Base-by-base conservation (phyloP, 35 echinoderm and acorn worm species). In the Apostichopus parvimensis region DNA sequence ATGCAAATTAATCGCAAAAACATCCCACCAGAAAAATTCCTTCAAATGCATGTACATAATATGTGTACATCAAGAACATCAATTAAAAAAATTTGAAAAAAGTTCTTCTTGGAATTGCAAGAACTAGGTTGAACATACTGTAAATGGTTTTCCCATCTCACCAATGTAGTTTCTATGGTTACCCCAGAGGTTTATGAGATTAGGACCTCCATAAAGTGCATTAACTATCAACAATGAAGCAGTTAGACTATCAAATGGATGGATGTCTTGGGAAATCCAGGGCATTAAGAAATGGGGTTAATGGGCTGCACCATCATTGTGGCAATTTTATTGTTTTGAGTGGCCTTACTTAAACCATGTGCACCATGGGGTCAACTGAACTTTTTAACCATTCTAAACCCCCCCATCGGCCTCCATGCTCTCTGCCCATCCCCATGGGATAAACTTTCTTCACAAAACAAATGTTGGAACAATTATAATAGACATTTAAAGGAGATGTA, bases 211-310 rank as follows among this genome's bases (percentile, higher is more conserved):
- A 75, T 75, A 75, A 75, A 75, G 71, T n/a, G 71, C 14, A 59
- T 59, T 58, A 84, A 59, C 54, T 52, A 60, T 84, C 81, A 84
- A 84, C 81, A 60, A 62, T 58, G 56, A 22, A 55, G 20, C 60
- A 84, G n/a, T 58, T 59, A 84, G 58, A 20, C 18, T 57, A 18
- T 75, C 17, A 75, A 84, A 84, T 23, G 55, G 81, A 10, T 54
- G 52, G 81, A 10, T 54, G 52, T 84, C 81, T 59, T 14, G 81
- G 81, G 81, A 84, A 58, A 84, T 84, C 17, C 21, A 84, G 56
- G 57, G 17, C 81, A 84, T 84, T 84, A 55, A 84, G 53, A 59
- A 84, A 84, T 84, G 81, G 52, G 81, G 81, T 59, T 84, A 84
- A 84, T 84, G 56, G 9, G 53, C 81, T 54, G 34, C 55, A 84